phyloP scores from a whole-genome alignment of 2,888 invertebrate species.

The Drosophila neonasuta region DNA sequence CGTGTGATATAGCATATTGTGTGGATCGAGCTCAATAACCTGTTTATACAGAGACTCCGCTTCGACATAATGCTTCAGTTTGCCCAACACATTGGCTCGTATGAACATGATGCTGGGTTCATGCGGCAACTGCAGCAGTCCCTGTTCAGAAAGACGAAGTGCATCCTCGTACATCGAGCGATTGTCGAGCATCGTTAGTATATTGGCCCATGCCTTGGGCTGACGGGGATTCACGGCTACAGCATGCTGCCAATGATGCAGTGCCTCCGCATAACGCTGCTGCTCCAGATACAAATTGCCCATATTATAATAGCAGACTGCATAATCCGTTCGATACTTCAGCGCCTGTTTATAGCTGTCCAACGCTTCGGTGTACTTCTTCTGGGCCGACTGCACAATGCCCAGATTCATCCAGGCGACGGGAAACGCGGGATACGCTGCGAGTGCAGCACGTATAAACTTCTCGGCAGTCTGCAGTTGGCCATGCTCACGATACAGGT shows the following conservation, averaged over 20 bases:
- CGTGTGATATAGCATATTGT: slow-evolving; percentile 91
- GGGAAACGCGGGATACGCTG: slow-evolving; percentile 89
- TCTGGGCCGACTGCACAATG: slow-evolving; percentile 91
- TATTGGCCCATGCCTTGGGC: slow-evolving; percentile 95
- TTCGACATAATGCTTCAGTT: slow-evolving; percentile 88
- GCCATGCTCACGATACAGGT: slow-evolving; percentile 94
- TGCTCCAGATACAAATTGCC: slow-evolving; percentile 95
- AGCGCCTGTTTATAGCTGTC: slow-evolving; percentile 91
- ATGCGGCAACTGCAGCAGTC: slow-evolving; percentile 87
- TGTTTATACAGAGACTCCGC: slow-evolving; percentile 91
- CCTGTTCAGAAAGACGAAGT: slow-evolving; percentile 87
- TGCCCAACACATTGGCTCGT: slow-evolving; percentile 94
- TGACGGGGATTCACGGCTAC: slow-evolving; percentile 90
- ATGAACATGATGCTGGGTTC: slow-evolving; percentile 92
- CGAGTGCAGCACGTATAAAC: slow-evolving; percentile 88
- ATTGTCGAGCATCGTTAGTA: slow-evolving; percentile 92
- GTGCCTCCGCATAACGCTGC: slow-evolving; percentile 88
- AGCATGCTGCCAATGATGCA: slow-evolving; percentile 92
- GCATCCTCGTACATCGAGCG: slow-evolving; percentile 88
- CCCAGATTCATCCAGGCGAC: slow-evolving; percentile 99
- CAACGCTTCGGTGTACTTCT: slow-evolving; percentile 88
- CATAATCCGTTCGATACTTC: slow-evolving; percentile 89
- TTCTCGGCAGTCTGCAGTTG: slow-evolving; percentile 95
- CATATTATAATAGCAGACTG: slow-evolving; percentile 96
- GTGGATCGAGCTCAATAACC: slow-evolving; percentile 87